Evolutionary conservation across 2,888 invertebrate species (phyloP).

Genomic region (Anarsia innoxiella): DNA sequence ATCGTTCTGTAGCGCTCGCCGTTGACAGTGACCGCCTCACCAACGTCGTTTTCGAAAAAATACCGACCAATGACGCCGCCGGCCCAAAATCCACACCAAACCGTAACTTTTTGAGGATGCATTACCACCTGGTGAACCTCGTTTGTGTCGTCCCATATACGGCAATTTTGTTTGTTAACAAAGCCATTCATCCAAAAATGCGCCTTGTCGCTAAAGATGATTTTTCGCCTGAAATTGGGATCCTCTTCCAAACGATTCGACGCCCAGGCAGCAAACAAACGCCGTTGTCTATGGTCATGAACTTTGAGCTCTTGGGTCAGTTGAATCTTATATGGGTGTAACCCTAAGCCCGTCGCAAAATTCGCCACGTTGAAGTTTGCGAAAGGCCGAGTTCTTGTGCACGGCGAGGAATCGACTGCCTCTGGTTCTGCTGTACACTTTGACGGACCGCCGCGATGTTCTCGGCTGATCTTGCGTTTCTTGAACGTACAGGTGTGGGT

Average conservation of each 20-base stretch:
- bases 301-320: slow-evolving; percentile 15
- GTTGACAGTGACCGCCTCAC: slow-evolving; percentile 11
- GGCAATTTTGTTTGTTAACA: no score
- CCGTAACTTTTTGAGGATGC: slow-evolving; percentile 35
- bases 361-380: slow-evolving; percentile 25
- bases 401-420: slow-evolving; percentile 30
- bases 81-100: no score
- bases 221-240: no score
- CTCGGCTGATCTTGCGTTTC: slow-evolving; percentile 26
- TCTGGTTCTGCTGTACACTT: slow-evolving; percentile 26
- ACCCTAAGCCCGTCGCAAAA: slow-evolving; percentile 15
- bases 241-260: no score
- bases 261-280: no score
- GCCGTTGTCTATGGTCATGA: no score
- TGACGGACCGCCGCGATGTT: slow-evolving; percentile 30
- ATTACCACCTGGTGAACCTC: slow-evolving; percentile 18
- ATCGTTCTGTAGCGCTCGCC: slow-evolving; percentile 13
- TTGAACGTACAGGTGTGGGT: slow-evolving; percentile 23
- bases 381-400: slow-evolving; percentile 23
- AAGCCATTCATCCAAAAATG: no score
- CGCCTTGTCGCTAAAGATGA: no score
- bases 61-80: slow-evolving; percentile 29
- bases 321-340: slow-evolving; percentile 6
- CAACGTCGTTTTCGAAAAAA: slow-evolving; percentile 12
- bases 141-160: no score